phyloP scores from a whole-genome alignment of 1,140 invertebrate species.

The Drosophila nasuta region DNA sequence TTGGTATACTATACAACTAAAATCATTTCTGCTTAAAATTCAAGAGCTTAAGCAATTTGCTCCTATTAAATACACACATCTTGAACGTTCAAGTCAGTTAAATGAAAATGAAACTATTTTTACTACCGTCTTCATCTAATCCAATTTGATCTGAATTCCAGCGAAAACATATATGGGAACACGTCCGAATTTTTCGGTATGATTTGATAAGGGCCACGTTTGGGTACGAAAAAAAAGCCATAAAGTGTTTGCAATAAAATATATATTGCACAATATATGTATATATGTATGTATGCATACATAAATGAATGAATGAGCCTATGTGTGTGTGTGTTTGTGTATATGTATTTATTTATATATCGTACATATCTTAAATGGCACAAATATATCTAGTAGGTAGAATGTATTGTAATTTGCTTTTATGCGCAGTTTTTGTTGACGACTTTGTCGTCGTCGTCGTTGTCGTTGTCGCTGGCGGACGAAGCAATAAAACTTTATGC shows the following conservation, averaged over 20 bases:
- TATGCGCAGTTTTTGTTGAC: constrained; percentile 77
- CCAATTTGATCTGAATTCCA: background rate
- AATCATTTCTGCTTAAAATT: too few relatives aligned
- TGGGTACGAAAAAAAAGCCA: constrained; percentile 22
- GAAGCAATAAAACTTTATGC: constrained; percentile 77
- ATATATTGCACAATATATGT: constrained; percentile 67
- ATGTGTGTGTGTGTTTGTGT: constrained; percentile 10
- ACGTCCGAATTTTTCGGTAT: constrained; percentile 4
- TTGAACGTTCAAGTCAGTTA: background rate
- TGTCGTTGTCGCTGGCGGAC: constrained; percentile 33
- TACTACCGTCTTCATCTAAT: background rate
- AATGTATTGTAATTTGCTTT: constrained; percentile 73
- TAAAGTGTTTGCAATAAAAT: constrained; percentile 47
- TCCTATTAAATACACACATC: too few relatives aligned
- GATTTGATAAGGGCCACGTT: constrained; percentile 7
- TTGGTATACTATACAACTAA: too few relatives aligned
- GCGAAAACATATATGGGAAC: constrained; percentile 2
- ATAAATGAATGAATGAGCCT: constrained; percentile 11
- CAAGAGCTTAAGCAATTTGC: too few relatives aligned
- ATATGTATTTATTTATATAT: constrained; percentile 40
- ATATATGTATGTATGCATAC: constrained; percentile 50
- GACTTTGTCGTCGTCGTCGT: constrained; percentile 57
- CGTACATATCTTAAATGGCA: constrained; percentile 13
- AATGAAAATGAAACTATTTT: constrained; percentile 6
- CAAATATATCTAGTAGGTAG: constrained; percentile 47